Conservation (phyloP, 1,140 invertebrate species). For the Diploscapter pachys region DNA sequence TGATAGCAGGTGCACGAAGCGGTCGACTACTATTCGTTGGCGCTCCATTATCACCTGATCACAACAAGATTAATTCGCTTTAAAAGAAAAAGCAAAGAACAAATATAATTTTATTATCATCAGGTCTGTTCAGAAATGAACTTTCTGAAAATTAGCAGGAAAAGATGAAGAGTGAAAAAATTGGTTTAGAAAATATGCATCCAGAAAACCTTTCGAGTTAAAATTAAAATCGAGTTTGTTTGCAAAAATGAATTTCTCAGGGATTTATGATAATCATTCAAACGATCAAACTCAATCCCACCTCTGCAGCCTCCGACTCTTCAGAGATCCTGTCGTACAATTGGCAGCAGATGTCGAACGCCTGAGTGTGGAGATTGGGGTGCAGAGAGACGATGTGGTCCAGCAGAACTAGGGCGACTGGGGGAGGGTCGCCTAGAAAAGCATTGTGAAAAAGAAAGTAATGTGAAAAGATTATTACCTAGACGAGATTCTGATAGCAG, state of each 20-base stretch:
- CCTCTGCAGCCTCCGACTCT: slow-evolving; percentile 4
- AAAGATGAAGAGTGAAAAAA: too few species aligned
- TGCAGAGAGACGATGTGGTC: slow-evolving; percentile 74
- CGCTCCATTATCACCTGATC: slow-evolving; percentile 75
- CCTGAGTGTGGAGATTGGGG: slow-evolving; percentile 69
- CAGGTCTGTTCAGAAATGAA: neutral
- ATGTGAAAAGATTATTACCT: neutral
- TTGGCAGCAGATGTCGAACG: slow-evolving; percentile 3
- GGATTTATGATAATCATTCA: neutral
- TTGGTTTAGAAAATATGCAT: slow-evolving; percentile 14
- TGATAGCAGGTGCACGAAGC: slow-evolving; percentile 92
- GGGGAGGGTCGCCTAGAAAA: slow-evolving; percentile 6
- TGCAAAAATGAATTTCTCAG: slow-evolving; percentile 38
- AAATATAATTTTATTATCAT: neutral
- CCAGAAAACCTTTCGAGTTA: slow-evolving; percentile 1
- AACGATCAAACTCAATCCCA: neutral
- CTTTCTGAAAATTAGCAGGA: too few species aligned
- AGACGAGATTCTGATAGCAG: slow-evolving; percentile 8
- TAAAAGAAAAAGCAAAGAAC: neutral
- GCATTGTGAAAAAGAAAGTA: neutral
- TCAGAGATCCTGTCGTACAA: slow-evolving; percentile 17
- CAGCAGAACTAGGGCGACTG: slow-evolving; percentile 2
- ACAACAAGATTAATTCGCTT: neutral
- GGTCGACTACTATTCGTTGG: slow-evolving; percentile 91
- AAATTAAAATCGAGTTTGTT: slow-evolving; percentile 44